Evolutionary conservation across 2,113 vertebrate genomes (phyloP), one percentile per base, ranked within the genome.

Genomic region (Gavialis gangeticus): DNA sequence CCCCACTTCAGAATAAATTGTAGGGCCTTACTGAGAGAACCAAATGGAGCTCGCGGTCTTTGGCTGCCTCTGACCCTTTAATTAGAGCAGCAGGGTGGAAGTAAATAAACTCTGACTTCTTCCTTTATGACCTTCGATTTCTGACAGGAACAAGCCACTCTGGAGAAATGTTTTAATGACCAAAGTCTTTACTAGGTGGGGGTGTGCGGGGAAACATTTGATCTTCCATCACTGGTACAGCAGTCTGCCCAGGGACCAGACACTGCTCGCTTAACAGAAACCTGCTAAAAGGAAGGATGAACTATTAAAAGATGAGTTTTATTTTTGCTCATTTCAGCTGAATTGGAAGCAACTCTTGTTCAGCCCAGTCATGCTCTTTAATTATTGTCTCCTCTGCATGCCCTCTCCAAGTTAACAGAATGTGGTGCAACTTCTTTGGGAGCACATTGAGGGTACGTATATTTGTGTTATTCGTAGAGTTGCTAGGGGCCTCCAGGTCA

Each of bases 41-140:
- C 58, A 94, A 95, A 95, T 73, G 67, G 90, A 96, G 84, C 79
- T n/a, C 22, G 2, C 30, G 75, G 55, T 83, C 93, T 89, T 78
- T 28, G 11, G 87, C 67, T 95, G 30, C 34, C 86, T 90, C 90
- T 96, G 91, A 95, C 91, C 88, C 95, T 92, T 97, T 97, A 97
- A 97, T 98, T 98, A 97, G 91, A 97, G 90, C 94, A 95, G 71
- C 92, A 93, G 82, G 46, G 59, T 80, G 94, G 87, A 94, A 96
- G 95, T 88, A 97, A 97, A 97, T 80, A 94, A 95, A 92, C 27
- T 13, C 64, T 84, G 82, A 54, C 91, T 96, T 95, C 93, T 96
- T 91, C 85, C 69, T 96, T 95, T 91, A 87, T 83, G 87, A 90
- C 75, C 92, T 91, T 91, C 75, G 84, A 83, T 95, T 96, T 95